Percentiles rank a stretch among this genome's conserved stretches.
phyloP scores from a whole-genome alignment of 1,140 invertebrate genomes.

The Drosophila tropicalis region DNA sequence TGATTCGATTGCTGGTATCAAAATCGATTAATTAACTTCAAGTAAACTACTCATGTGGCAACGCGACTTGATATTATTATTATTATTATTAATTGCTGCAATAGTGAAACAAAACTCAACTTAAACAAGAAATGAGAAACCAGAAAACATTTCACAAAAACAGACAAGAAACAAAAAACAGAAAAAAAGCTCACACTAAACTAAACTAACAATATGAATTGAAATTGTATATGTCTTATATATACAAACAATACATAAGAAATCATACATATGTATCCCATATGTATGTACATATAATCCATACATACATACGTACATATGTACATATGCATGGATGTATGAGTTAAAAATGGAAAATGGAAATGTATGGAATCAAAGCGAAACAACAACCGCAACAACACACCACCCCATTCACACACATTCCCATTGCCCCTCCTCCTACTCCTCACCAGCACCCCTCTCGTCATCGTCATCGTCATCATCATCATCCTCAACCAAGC shows the following conservation, averaged over 20 bases:
- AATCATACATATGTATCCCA: conserved; percentile 8
- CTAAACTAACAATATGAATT: conserved; percentile 49
- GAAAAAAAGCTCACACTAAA: conserved; percentile 19
- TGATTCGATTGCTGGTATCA: no score
- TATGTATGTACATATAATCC: no score
- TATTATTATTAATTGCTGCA: conserved; percentile 8
- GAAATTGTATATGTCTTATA: conserved; percentile 52
- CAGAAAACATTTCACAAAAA: conserved; percentile 49
- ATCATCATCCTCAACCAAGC: background rate
- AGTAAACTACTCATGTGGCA: background rate
- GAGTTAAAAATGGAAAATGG: conserved; percentile 19
- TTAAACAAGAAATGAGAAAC: conserved; percentile 59
- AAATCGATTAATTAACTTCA: conserved; percentile 1
- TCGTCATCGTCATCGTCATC: no score
- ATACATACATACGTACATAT: conserved; percentile 15
- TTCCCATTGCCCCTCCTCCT: conserved; percentile 5
- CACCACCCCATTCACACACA: conserved; percentile 37
- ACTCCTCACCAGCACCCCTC: no score
- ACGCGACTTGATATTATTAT: background rate
- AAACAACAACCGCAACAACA: conserved; percentile 19
- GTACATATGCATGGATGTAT: conserved; percentile 1
- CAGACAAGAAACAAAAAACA: conserved; percentile 32
- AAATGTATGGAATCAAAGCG: conserved; percentile 22
- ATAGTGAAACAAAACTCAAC: conserved; percentile 28
- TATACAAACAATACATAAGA: conserved; percentile 25